Base-by-base conservation (phyloP, 2,888 invertebrate species). In the Troides aeacus region DNA sequence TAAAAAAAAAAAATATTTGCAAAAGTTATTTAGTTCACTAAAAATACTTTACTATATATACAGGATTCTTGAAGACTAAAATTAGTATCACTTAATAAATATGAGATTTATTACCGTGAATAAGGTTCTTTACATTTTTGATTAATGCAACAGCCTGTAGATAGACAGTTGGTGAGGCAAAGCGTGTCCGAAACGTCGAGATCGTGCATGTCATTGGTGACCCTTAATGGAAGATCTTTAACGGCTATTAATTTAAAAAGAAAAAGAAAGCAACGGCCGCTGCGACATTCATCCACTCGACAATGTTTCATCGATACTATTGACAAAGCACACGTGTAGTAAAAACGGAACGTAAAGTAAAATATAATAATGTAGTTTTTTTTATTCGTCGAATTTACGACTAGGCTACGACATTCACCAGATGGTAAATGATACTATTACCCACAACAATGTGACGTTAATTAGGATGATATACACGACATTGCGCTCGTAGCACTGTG, bases 121-220 rank as follows among this genome's bases (percentile, higher is more conserved):
- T 18, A 0, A 15, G 50, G 0, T 50, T 18, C 12, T 18, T 50
- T 15, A 15, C 3, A 50, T 50, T 50, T 17, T 50, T 18, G 50
- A 50, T 50, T 50, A 5, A 50, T 6, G 18, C 15, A 5, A 50
- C 81, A 80, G 2, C 78, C 85, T 83, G 79, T 87, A 79, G 21
- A 57, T 56, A 69, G 66, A 72, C 78, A 72, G 79, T 76, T 76
- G 75, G 72, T 74, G 72, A 70, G 76, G 79, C 82, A 79, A 77
- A 79, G 75, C 85, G 83, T 84, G 76, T 75, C 87, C 70, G 84
- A 84, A 81, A 73, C 70, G 67, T 69, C 39, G 73, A 79, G 81
- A 84, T 89, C 88, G 87, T 89, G 89, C 89, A 82, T 85, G 83
- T 88, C 89, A 88, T 85, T 84, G 86, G 80, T 82, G 78, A 76